A percentile compares a stretch with the other conserved stretches of the same genome.
Evolutionary conservation across 2,888 invertebrate species (phyloP).

Genomic region (Hydrotaea diabolus): DNA sequence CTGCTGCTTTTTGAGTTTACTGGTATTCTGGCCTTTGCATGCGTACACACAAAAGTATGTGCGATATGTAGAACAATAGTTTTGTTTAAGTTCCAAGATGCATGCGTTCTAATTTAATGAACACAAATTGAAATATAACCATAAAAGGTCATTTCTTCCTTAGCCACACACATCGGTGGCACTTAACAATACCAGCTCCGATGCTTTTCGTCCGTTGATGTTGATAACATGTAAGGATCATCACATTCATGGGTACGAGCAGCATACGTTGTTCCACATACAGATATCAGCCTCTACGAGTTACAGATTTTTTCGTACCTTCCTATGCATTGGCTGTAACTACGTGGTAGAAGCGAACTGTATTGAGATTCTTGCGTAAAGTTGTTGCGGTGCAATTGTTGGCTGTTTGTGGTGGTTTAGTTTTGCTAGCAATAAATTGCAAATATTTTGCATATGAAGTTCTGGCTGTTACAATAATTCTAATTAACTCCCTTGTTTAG

Average conservation of each 20-base stretch:
- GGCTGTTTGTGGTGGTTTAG: not conserved
- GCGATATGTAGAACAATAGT: constrained; percentile 65
- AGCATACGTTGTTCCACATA: constrained; percentile 4
- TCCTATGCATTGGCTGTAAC: not conserved
- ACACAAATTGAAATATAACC: constrained; percentile 75
- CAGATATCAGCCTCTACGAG: constrained; percentile 14
- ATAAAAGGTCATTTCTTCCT: constrained; percentile 70
- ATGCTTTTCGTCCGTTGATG: constrained; percentile 17
- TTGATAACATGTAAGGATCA: constrained; percentile 58
- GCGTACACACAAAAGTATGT: constrained; percentile 8
- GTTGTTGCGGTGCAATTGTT: not conserved
- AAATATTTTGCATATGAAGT: constrained; percentile 65
- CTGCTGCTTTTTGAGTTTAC: not conserved
- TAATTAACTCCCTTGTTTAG: constrained; percentile 66
- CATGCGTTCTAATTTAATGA: constrained; percentile 74
- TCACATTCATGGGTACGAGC: constrained; percentile 42
- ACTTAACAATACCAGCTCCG: not conserved
- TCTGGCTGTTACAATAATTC: constrained; percentile 56
- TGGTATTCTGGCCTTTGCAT: not conserved
- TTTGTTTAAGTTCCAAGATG: constrained; percentile 54
- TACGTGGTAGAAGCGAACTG: not conserved
- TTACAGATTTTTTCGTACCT: not conserved
- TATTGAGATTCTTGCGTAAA: constrained; percentile 32
- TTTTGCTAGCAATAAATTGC: constrained; percentile 54
- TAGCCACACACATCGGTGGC: constrained; percentile 59